phyloP scores from a whole-genome alignment of 2,888 invertebrate genomes.

The Cheiracanthium punctorium region DNA sequence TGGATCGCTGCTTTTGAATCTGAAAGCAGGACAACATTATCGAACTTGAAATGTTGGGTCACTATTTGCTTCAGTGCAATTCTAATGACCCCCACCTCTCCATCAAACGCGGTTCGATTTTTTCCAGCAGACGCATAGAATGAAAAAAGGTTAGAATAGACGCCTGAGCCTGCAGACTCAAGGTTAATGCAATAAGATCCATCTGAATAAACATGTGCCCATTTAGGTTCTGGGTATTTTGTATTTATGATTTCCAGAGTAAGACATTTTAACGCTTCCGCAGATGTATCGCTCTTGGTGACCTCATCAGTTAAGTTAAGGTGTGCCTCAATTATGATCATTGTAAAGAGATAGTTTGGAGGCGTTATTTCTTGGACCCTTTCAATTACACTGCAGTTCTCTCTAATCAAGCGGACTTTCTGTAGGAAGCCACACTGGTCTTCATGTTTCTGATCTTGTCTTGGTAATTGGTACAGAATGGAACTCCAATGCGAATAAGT shows the following conservation, averaged over 20 bases:
- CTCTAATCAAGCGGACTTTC: no score
- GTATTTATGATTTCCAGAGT: background rate
- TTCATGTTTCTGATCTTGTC: no score
- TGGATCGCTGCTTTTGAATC: background rate
- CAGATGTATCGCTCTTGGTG: no score
- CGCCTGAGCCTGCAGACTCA: slow-evolving; percentile 1
- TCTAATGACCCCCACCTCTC: background rate
- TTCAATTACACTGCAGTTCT: no score
- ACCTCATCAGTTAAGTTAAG: no score
- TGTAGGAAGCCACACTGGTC: no score
- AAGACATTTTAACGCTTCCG: no score
- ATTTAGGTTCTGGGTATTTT: background rate
- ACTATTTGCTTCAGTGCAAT: background rate
- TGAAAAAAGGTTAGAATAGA: slow-evolving; percentile 1
- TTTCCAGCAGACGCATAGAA: slow-evolving; percentile 14
- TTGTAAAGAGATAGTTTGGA: no score
- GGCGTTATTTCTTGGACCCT: no score
- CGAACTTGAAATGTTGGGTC: background rate
- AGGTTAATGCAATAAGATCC: background rate
- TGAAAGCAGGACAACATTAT: background rate
- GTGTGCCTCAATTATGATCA: no score
- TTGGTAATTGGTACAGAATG: no score
- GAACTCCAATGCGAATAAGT: no score
- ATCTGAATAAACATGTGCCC: slow-evolving; percentile 9
- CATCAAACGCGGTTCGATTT: slow-evolving; percentile 2